Evolutionary conservation across 2,888 invertebrate genomes (phyloP), one percentile per base, ranked within the genome.

Genomic region (Andrena hattorfiana): DNA sequence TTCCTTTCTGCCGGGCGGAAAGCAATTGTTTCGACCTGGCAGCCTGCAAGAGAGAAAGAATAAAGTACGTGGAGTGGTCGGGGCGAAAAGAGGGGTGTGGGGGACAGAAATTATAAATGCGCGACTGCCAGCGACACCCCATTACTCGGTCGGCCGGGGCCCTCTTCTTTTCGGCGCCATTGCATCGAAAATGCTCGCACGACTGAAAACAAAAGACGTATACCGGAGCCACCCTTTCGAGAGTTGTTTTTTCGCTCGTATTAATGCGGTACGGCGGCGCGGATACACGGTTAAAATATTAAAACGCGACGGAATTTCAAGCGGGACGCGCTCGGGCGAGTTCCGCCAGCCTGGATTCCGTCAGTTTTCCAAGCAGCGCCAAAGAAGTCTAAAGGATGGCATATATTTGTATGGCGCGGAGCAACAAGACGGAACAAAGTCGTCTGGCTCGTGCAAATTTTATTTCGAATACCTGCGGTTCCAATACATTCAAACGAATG

Each of bases 41-140:
- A 85, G 86, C 70, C 84, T 84, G 79, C 80, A 62, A 83, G 83
- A 78, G 81, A 81, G 81, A 81, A 75, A 86, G 81, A 90, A 78
- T 81, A 82, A 76, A 81, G 76, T 76, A 77, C 77, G 83, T 72
- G 64, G 76, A 78, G 87, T 76, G 85, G 78, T 62, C 7, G 75
- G 84, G 64, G 67, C 30, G 56, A 20, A 42, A n/a, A 64, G 67
- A 26, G 67, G 51, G 70, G 85, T 63, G 71, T 26, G 84, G 81
- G 76, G 79, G 80, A 78, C 49, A 85, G 85, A 90, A 90, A 90
- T 90, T 90, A 90, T 90, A 89, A 90, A 90, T 90, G 90, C 90
- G 89, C 87, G 86, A 90, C 87, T 90, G 90, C 84, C 88, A 80
- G 79, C 90, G 90, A 90, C 90, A 90, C 89, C 89, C 90, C 86